phyloP scores from a whole-genome alignment of 1,140 invertebrate species.

The Pogonognathellus flavescens region DNA sequence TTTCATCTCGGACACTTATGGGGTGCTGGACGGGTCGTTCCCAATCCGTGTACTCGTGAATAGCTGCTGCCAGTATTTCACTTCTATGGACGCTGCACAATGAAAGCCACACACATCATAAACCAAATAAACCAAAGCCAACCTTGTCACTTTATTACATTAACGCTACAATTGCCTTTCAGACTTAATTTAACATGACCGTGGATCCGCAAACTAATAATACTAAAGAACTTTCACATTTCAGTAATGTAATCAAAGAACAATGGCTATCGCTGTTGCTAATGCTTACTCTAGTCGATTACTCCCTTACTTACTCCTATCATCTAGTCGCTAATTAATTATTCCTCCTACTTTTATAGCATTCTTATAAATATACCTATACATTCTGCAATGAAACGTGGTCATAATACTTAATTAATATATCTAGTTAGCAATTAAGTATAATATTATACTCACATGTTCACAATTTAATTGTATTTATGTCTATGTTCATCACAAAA shows the following conservation, averaged over 20 bases:
- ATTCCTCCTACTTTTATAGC: too few species aligned
- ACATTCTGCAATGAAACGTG: too few species aligned
- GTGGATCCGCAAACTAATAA: constrained; percentile 26
- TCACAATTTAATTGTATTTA: too few species aligned
- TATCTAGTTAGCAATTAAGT: too few species aligned
- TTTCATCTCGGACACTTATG: constrained; percentile 81
- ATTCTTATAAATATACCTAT: too few species aligned
- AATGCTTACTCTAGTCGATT: too few species aligned
- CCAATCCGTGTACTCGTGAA: constrained; percentile 99
- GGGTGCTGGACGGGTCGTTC: constrained; percentile 84
- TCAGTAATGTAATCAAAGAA: not conserved
- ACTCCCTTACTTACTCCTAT: too few species aligned
- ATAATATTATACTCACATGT: too few species aligned
- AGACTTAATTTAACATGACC: constrained; percentile 42
- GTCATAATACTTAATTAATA: too few species aligned
- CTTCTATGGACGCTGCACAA: constrained; percentile 84
- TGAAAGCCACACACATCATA: constrained; percentile 47
- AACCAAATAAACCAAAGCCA: constrained; percentile 42
- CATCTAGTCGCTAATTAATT: too few species aligned
- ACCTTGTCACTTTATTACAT: constrained; percentile 35
- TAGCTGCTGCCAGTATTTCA: constrained; percentile 96
- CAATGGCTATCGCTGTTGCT: not conserved
- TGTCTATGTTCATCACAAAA: too few species aligned
- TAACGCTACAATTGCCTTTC: constrained; percentile 33
- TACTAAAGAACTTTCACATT: constrained; percentile 24